phyloP scores from a whole-genome alignment of 2,888 invertebrate genomes.

The Fissipunctia ypsillon region DNA sequence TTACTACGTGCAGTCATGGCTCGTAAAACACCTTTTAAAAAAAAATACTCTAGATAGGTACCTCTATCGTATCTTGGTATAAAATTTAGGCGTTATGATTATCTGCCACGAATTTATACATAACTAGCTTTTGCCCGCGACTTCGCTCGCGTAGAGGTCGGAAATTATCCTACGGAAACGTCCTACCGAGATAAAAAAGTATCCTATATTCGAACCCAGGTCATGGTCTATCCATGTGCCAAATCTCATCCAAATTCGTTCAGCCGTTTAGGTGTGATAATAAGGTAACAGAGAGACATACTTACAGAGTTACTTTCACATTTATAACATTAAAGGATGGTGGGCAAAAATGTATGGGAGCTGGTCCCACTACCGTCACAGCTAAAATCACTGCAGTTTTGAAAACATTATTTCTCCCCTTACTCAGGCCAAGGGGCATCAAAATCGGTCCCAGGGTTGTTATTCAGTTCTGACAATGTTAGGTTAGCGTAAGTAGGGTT shows the following conservation, averaged over 20 bases:
- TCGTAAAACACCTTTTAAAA: not conserved
- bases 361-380: no score
- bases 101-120: not conserved
- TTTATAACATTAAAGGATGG: not conserved
- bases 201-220: no score
- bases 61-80: not conserved
- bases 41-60: not conserved
- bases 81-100: not conserved
- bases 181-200: not conserved
- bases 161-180: no score
- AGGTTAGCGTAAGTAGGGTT: no score
- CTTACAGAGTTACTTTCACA: not conserved
- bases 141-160: not conserved
- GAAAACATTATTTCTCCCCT: no score
- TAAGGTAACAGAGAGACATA: not conserved
- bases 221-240: not conserved
- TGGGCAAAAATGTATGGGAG: no score
- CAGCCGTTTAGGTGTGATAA: not conserved
- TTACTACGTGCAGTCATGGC: not conserved
- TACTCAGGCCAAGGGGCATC: no score
- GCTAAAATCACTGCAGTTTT: no score
- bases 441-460: no score
- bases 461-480: no score
- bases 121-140: not conserved
- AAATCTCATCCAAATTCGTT: not conserved